Percentiles rank a stretch among this genome's conserved stretches.
These are phyloP conservation scores for Ferdinandea cuprea DNA, from an alignment of 2,888 invertebrate genomes.

Conservation along the genomic window DNA sequence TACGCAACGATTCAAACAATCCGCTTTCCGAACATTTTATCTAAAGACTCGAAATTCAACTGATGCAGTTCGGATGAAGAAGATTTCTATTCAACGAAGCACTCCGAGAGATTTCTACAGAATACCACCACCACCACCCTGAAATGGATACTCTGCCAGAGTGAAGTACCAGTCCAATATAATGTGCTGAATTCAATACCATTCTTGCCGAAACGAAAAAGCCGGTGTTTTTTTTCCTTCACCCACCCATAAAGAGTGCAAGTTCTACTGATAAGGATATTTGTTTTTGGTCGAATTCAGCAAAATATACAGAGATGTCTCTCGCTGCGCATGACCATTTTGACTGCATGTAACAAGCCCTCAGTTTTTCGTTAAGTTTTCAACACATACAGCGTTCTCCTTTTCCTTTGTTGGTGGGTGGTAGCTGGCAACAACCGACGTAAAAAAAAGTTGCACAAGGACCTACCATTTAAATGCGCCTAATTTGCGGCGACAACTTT, in stretches of 20 bases:
- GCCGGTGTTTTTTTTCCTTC: constrained; percentile 58
- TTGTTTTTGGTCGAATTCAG: constrained; percentile 62
- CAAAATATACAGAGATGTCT: constrained; percentile 17
- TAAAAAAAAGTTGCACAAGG: constrained; percentile 53
- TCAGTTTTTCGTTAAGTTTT: constrained; percentile 54
- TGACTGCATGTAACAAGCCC: background rate
- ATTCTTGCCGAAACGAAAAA: constrained; percentile 23
- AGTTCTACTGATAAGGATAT: constrained; percentile 56
- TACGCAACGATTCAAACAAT: constrained; percentile 40
- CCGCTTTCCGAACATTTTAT: constrained; percentile 65
- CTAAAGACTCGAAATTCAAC: constrained; percentile 57
- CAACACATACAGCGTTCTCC: background rate
- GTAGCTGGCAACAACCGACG: background rate
- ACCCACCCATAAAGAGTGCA: constrained; percentile 35
- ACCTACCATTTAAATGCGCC: constrained; percentile 62
- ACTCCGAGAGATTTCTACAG: constrained; percentile 41
- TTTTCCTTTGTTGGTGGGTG: constrained; percentile 3
- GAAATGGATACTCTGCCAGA: constrained; percentile 35
- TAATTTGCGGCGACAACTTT: constrained; percentile 69
- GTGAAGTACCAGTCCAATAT: constrained; percentile 19
- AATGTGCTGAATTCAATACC: constrained; percentile 70
- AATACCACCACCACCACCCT: constrained; percentile 67
- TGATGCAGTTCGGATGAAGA: constrained; percentile 41
- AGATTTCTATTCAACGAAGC: constrained; percentile 36
- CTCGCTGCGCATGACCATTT: constrained; percentile 54